Base-by-base conservation (phyloP, 2,113 vertebrate species). In the Tachuris rubrigastra region DNA sequence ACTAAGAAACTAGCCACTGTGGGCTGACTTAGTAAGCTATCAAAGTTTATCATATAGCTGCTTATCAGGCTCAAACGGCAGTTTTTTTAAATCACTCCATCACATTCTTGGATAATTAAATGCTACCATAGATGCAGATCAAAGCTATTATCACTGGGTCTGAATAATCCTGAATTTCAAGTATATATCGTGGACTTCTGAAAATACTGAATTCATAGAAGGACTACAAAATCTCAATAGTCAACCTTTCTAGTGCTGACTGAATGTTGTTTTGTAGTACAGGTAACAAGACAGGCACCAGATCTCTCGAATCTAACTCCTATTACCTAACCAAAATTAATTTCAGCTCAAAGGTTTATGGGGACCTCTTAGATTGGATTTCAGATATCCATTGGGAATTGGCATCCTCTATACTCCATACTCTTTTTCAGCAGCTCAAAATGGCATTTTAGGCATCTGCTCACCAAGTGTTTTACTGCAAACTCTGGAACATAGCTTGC, bases 121-220 rank as follows among this genome's bases (percentile, higher is more conserved):
- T 16, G 5, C 18, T 39, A 12, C 14, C 14, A 6, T 12, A 75
- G 41, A 6, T 19, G 3, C 21, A 41, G 10, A 53, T 66, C 2
- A 27, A 76, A 62, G 24, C 21, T 15, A 30, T 44, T 77, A 20
- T 30, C 3, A 7, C 3, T 20, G 12, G 1, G 9, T 56, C 19
- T 25, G 17, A 65, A 46, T 23, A 62, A 71, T 18, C 7, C 46
- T 37, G 3, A 47, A 47, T n/a, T 39, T 22, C 16, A 41, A 14
- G 5, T 10, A 14, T 39, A 12, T 24, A 12, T 10, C 58, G 9
- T 47, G 10, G 21, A 11, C 3, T 44, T 56, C 6, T 42, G n/a
- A 66, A 19, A 3, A 2, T 2, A 10, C 0, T 42, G 23, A 15
- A 8, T 37, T 41, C 17, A 20, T 35, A 5, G 1, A 39, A 5